A percentile compares a stretch with the other conserved stretches of the same genome.
These are phyloP conservation scores for Drosophila paucipuncta DNA, from an alignment of 2,888 invertebrate species.

Conservation along the genomic window DNA sequence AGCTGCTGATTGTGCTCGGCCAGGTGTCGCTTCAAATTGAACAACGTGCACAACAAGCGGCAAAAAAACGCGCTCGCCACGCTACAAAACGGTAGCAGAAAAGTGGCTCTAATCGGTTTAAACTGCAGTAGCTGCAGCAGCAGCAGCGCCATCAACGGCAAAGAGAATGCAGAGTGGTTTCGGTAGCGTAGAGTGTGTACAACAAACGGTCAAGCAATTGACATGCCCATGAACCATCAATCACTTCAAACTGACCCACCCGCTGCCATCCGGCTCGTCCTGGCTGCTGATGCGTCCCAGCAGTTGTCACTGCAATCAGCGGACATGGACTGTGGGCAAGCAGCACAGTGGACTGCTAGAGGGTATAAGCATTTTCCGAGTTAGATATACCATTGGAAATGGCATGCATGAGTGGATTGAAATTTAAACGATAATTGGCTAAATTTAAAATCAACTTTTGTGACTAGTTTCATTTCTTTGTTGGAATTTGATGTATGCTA, in stretches of 20 bases:
- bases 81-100: conserved; percentile 46
- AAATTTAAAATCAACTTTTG: conserved; percentile 1
- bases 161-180: conserved; percentile 19
- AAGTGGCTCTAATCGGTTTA: conserved; percentile 80
- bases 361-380: conserved; percentile 23
- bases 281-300: conserved; percentile 33
- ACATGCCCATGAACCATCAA: conserved; percentile 78
- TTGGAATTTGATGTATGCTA: neutral
- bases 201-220: conserved; percentile 72
- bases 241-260: conserved; percentile 61
- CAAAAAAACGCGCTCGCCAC: conserved; percentile 65
- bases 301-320: conserved; percentile 69
- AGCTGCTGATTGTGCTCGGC: conserved; percentile 42
- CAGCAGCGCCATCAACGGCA: conserved; percentile 27
- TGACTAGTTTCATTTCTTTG: neutral
- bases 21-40: conserved; percentile 76
- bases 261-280: neutral
- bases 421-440: neutral
- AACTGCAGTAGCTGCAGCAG: conserved; percentile 62
- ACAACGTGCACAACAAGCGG: conserved; percentile 69
- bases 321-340: conserved; percentile 51
- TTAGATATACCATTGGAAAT: neutral
- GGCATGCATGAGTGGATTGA: neutral
- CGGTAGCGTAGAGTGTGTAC: conserved; percentile 26
- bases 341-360: conserved; percentile 9